Evolutionary conservation across 1,140 invertebrate species (phyloP).

Genomic region (Lucilia sericata): DNA sequence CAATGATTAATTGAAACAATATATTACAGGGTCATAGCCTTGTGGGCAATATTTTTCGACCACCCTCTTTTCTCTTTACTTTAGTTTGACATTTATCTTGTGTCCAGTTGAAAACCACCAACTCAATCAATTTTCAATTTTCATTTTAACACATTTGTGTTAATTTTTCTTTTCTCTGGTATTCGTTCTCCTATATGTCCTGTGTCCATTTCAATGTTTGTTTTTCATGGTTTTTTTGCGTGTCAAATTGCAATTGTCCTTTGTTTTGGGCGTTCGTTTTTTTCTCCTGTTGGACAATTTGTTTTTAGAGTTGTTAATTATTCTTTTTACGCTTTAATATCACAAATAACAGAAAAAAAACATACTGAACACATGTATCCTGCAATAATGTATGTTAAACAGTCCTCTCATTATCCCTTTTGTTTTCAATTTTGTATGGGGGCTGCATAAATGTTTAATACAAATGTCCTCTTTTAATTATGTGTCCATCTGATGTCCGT

Average conservation of each 20-base stretch:
- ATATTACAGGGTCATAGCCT: background rate
- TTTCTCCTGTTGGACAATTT: constrained; percentile 11
- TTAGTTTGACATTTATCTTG: constrained; percentile 31
- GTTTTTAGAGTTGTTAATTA: constrained; percentile 33
- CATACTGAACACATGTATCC: background rate
- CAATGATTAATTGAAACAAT: constrained; percentile 25
- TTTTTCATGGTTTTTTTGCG: constrained; percentile 47
- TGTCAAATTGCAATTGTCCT: constrained; percentile 51
- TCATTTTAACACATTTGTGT: constrained; percentile 43
- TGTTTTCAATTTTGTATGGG: background rate
- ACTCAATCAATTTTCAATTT: constrained; percentile 50
- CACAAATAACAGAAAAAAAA: background rate
- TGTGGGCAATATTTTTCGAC: background rate
- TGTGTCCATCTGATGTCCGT: constrained; percentile 48
- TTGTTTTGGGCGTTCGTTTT: constrained; percentile 36
- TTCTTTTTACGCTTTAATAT: constrained; percentile 35
- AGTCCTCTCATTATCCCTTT: constrained; percentile 34
- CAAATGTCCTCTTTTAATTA: constrained; percentile 32
- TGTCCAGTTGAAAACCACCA: constrained; percentile 32
- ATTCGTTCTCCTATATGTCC: background rate
- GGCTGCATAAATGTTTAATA: background rate
- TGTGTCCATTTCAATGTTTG: constrained; percentile 16
- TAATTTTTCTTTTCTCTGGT: background rate
- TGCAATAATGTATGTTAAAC: constrained; percentile 4
- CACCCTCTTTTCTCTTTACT: background rate